Evolutionary conservation across 2,113 vertebrate species (phyloP), one percentile per base, ranked within the genome.

Genomic region (Bubo bubo): DNA sequence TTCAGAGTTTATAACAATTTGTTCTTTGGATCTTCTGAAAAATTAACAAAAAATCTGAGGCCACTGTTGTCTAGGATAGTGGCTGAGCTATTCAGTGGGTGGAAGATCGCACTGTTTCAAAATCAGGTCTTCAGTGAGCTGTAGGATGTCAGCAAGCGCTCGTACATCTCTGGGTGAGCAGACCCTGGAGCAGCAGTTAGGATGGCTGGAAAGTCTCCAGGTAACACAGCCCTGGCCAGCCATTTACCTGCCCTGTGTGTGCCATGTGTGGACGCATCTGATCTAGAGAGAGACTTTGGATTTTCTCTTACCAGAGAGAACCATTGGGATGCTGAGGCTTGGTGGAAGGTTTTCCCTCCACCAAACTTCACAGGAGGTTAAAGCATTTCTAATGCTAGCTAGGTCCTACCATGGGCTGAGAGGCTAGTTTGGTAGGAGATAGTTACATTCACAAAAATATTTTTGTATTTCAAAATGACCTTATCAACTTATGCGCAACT

Each of bases 111-210:
- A 23, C 35, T 66, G 20, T 66, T 92, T 82, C 23, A 26, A 15
- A 67, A 21, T 4, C 37, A 67, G 28, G 35, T 71, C n/a, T 91
- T 63, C 62, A 49, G 15, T 39, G 56, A 82, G 26, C 27, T 62
- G 30, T 81, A 37, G 39, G 66, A 52, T 13, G 26, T 81, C 56
- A 26, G 14, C 0, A 0, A 13, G 39, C 3, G 3, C 20, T 24
- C 37, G 9, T 56, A 12, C 6, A 10, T 28, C 43, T 81, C 12
- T 47, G 28, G 49, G 17, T 60, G 39, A 59, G 39, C 12, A 7
- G 49, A 13, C 22, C 3, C 15, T n/a, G 41, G 11, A 73, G 53
- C n/a, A 77, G 55, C 26, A 3, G 8, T 74, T 1, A 32, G 39
- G 12, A 12, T 74, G 22, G 1, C 56, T 82, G 47, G 41, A 34